Percentiles rank a stretch among this genome's conserved stretches.
These are phyloP conservation scores for Parauchenoglanis ngamensis DNA, from an alignment of 2,797 vertebrate species.

Conservation along the genomic window DNA sequence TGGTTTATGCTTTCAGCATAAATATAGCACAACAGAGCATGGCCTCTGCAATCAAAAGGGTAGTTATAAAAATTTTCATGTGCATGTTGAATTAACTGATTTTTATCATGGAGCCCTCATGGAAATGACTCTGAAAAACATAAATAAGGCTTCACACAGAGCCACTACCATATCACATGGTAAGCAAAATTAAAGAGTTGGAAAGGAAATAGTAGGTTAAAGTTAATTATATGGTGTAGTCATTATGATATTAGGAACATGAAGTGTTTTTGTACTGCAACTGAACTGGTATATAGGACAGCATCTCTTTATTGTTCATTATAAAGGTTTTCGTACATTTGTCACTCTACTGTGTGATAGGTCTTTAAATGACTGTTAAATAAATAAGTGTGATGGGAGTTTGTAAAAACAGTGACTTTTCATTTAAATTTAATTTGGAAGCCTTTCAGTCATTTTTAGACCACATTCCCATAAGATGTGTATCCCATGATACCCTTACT, in stretches of 20 bases:
- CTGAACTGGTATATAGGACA: not conserved
- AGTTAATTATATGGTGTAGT: not conserved
- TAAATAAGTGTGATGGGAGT: not conserved
- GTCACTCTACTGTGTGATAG: not conserved
- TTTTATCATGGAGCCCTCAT: not conserved
- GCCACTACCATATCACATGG: not conserved
- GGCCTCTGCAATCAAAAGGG: not conserved
- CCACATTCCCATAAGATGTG: not conserved
- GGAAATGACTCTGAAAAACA: not conserved
- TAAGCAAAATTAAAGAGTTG: not conserved
- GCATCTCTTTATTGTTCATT: not conserved
- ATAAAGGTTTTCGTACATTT: not conserved
- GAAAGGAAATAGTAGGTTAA: not conserved
- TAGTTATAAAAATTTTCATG: conserved; percentile 7
- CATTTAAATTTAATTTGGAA: not conserved
- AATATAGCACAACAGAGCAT: not conserved
- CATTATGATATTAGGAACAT: not conserved
- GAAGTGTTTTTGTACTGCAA: not conserved
- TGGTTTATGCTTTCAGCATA: not conserved
- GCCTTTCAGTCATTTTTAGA: not conserved
- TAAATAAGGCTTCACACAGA: not conserved
- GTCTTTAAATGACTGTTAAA: not conserved
- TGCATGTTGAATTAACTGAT: conserved; percentile 1
- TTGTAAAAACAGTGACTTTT: not conserved
- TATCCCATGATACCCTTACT: not conserved